These are phyloP conservation scores for Drosophila nr. perissopoda DNA, from an alignment of 2,888 invertebrate genomes.

Conservation along the genomic window DNA sequence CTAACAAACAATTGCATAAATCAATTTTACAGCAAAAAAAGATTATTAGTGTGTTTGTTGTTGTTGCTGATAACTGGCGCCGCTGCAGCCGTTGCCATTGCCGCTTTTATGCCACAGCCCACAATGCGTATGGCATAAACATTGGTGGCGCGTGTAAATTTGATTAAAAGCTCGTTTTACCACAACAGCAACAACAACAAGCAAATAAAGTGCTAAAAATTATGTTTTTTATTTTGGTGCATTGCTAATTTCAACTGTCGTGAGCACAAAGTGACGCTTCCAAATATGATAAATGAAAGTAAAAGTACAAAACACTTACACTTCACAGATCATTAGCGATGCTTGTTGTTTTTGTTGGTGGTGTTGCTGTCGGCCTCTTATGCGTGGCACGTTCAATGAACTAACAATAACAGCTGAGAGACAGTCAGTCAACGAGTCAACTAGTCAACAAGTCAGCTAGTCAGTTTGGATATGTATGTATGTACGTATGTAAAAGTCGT, in stretches of 20 bases:
- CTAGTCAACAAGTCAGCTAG: conserved; percentile 30
- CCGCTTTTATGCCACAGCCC: conserved; percentile 48
- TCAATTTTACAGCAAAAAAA: conserved; percentile 69
- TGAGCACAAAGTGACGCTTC: conserved; percentile 64
- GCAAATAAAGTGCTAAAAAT: conserved; percentile 72
- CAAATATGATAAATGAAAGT: conserved; percentile 80
- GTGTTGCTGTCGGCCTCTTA: conserved; percentile 8
- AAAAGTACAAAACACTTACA: conserved; percentile 74
- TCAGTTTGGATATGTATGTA: conserved; percentile 11
- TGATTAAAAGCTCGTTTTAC: conserved; percentile 76
- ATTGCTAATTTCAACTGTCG: conserved; percentile 70
- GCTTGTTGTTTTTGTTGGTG: conserved; percentile 31
- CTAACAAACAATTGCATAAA: conserved; percentile 79
- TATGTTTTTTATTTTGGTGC: conserved; percentile 24
- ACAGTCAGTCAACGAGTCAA: conserved; percentile 31
- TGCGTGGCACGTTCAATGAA: conserved; percentile 73
- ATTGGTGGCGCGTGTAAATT: conserved; percentile 71
- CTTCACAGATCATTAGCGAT: conserved; percentile 77
- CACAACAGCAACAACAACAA: conserved; percentile 39
- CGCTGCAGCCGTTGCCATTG: conserved; percentile 14
- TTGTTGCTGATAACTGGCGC: conserved; percentile 14
- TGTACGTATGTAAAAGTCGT: conserved; percentile 52
- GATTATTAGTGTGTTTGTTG: background rate
- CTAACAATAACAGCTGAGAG: conserved; percentile 39
- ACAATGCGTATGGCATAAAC: conserved; percentile 68